A percentile compares a stretch with the other conserved stretches of the same genome.
Evolutionary conservation across 2,888 invertebrate species (phyloP).

Genomic region (Hypolimnas misippus): DNA sequence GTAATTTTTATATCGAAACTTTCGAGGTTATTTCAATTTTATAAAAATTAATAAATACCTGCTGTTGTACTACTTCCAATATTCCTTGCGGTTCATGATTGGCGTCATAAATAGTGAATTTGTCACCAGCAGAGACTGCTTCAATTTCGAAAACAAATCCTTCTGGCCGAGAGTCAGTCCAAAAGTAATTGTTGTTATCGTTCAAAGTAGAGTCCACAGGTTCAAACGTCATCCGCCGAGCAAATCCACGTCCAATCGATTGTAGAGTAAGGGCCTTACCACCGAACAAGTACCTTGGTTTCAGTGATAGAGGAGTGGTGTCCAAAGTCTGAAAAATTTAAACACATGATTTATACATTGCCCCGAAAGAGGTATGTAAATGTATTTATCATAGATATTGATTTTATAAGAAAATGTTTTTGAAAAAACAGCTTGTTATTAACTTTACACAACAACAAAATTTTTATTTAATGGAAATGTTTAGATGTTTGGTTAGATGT

Average conservation of each 20-base stretch:
- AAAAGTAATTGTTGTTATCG: conserved; percentile 89
- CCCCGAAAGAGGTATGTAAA: conserved; percentile 39
- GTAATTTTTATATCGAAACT: not conserved
- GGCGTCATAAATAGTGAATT: conserved; percentile 88
- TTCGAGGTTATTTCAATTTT: not conserved
- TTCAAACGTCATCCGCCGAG: conserved; percentile 89
- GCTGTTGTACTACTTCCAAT: conserved; percentile 86
- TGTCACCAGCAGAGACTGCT: conserved; percentile 87
- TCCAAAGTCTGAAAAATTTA: conserved; percentile 70
- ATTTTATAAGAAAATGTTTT: not conserved
- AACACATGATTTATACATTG: conserved; percentile 51
- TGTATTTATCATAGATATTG: conserved; percentile 3
- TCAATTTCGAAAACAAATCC: conserved; percentile 90
- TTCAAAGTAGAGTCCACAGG: conserved; percentile 85
- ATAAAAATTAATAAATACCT: conserved; percentile 71
- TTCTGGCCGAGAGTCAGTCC: conserved; percentile 89
- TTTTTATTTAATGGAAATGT: not conserved
- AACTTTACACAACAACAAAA: not conserved
- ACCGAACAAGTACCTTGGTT: conserved; percentile 85
- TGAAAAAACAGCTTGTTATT: not conserved
- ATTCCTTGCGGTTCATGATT: conserved; percentile 87
- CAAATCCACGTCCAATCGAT: conserved; percentile 89
- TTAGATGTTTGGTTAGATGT: conserved; percentile 4
- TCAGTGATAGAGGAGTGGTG: conserved; percentile 73
- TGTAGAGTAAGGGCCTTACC: conserved; percentile 87